A percentile compares a stretch with the other conserved stretches of the same genome.
These are phyloP conservation scores for Eupristina koningsbergeri DNA, from an alignment of 1,140 invertebrate genomes.

Conservation along the genomic window DNA sequence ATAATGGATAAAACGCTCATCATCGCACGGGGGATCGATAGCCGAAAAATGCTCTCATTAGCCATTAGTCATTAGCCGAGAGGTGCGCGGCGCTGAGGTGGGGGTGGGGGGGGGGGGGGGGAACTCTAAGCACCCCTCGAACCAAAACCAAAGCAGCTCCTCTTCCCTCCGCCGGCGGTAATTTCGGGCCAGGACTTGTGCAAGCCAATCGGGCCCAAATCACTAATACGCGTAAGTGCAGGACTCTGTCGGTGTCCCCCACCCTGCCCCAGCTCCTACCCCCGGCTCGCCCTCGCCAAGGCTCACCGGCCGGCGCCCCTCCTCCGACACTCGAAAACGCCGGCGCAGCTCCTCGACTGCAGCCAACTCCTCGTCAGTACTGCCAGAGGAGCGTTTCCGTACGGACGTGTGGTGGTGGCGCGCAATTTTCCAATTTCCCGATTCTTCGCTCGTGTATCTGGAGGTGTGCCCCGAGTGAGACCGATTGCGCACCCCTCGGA, in stretches of 20 bases:
- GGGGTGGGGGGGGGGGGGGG: too few relatives aligned
- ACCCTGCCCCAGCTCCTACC: background rate
- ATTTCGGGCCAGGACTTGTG: too few relatives aligned
- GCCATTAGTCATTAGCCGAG: too few relatives aligned
- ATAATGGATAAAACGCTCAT: too few relatives aligned
- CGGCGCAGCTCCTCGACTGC: background rate
- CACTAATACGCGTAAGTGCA: background rate
- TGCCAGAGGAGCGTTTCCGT: constrained; percentile 5
- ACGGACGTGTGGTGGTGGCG: background rate
- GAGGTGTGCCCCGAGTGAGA: background rate
- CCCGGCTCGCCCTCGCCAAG: too few relatives aligned
- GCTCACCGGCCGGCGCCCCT: background rate
- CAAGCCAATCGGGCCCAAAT: background rate
- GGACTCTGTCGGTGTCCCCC: background rate
- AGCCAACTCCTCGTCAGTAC: background rate
- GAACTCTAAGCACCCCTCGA: too few relatives aligned
- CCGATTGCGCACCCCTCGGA: background rate
- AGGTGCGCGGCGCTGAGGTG: too few relatives aligned
- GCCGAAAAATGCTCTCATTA: too few relatives aligned
- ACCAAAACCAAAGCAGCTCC: too few relatives aligned
- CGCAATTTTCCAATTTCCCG: background rate
- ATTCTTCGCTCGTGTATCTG: background rate
- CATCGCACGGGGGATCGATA: too few relatives aligned
- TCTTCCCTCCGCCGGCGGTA: too few relatives aligned
- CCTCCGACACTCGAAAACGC: background rate